A percentile compares a stretch with the other conserved stretches of the same genome.
Conservation (phyloP, 2,113 vertebrate genomes). For the Paramisgurnus dabryanus region DNA sequence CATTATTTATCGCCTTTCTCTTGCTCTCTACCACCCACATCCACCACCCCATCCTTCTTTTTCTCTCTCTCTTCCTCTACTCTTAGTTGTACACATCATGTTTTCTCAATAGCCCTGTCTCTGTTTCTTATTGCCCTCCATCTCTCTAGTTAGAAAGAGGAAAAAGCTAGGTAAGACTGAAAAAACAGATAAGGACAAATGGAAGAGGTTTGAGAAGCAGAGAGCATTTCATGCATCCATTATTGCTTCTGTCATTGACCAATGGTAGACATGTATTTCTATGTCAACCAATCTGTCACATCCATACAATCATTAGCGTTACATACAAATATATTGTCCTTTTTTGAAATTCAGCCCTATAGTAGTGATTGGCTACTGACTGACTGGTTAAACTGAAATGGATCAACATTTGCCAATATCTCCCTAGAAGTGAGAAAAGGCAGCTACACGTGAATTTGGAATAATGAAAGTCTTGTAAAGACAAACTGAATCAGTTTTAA, state of each 20-base stretch:
- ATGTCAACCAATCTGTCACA: slow-evolving; percentile 22
- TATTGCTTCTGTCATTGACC: slow-evolving; percentile 1
- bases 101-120: slow-evolving; percentile 9
- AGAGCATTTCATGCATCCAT: not conserved
- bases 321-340: not conserved
- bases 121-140: slow-evolving; percentile 4
- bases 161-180: not conserved
- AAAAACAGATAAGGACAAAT: not conserved
- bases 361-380: not conserved
- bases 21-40: slow-evolving; percentile 30
- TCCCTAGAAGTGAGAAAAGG: not conserved
- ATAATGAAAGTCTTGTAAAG: not conserved
- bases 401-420: not conserved
- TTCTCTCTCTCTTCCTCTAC: slow-evolving; percentile 31
- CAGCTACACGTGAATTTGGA: not conserved
- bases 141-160: not conserved
- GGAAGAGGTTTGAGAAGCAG: not conserved
- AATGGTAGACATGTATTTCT: slow-evolving; percentile 14
- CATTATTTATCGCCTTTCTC: slow-evolving; percentile 26
- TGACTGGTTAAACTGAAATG: not conserved
- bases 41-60: slow-evolving; percentile 28
- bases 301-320: too few species aligned
- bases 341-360: not conserved
- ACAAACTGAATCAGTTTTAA: not conserved
- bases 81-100: slow-evolving; percentile 18